Base-by-base conservation (phyloP, 2,888 invertebrate genomes). In the Cetonia aurata region DNA sequence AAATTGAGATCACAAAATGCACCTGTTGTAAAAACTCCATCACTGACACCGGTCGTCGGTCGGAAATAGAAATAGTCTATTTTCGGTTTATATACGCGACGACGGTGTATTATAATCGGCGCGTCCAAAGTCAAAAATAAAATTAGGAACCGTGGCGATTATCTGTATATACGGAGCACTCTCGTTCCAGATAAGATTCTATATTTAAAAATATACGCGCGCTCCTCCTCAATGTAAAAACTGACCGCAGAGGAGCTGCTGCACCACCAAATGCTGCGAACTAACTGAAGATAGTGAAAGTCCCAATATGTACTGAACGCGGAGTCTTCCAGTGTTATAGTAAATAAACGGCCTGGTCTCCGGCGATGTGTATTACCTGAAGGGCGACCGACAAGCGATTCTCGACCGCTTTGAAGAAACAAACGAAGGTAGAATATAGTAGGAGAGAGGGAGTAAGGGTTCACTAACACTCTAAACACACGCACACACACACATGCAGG, bases 231-330 rank as follows among this genome's bases (percentile, higher is more conserved):
- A 3, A 31, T 10, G n/a, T 52, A 52, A 9, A 52, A 19, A 33
- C 55, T 55, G 19, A 12, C 10, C 15, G 50, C 37, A 37, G 41
- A 50, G 50, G 50, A 65, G 62, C 62, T 73, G 69, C 67, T 73
- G 52, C 72, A 74, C 74, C 70, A 72, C 73, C 75, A 73, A 77
- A 78, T 74, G 80, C 82, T 79, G 75, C 78, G 78, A 78, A 82
- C 80, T 81, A 82, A 82, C 82, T 82, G 81, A 80, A 80, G 84
- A 84, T 83, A 84, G 85, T 85, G 85, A 85, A 85, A 85, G 85
- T 85, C 83, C 82, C 83, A 82, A 80, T 81, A 80, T 78, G 80
- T 80, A 84, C 85, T 84, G 83, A 82, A 80, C 81, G 79, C 79
- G 80, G 77, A 80, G 77, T 79, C 79, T 78, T 79, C 62, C 80